A percentile compares a stretch with the other conserved stretches of the same genome.
These are phyloP conservation scores for Malthinus seriepunctatus DNA, from an alignment of 2,888 invertebrate species.

Conservation along the genomic window DNA sequence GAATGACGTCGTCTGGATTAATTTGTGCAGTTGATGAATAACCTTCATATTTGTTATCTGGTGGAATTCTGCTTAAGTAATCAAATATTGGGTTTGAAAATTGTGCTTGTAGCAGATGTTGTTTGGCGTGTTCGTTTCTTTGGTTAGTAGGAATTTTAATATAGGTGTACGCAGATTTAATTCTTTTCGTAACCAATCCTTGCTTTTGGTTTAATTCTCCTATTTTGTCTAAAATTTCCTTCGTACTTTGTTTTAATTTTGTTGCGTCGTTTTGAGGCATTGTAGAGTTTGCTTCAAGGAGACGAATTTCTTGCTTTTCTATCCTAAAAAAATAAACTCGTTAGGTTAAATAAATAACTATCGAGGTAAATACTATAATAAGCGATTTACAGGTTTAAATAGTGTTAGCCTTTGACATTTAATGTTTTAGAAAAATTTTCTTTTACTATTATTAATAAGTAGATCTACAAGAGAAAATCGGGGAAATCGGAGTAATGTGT, in stretches of 20 bases:
- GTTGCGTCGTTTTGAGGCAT: slow-evolving; percentile 6
- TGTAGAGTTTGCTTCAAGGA: slow-evolving; percentile 25
- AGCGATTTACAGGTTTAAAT: background rate
- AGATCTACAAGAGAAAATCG: background rate
- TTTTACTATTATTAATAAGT: too few relatives aligned
- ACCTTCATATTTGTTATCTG: background rate
- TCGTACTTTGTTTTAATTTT: slow-evolving; percentile 35
- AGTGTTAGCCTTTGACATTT: too few relatives aligned
- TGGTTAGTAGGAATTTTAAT: background rate
- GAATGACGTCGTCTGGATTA: slow-evolving; percentile 40
- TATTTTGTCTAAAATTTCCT: slow-evolving; percentile 61
- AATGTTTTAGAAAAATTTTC: too few relatives aligned
- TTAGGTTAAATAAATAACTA: background rate
- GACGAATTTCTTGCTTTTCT: slow-evolving; percentile 40
- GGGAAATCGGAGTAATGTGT: background rate
- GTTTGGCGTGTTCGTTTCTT: slow-evolving; percentile 3
- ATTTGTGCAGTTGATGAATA: slow-evolving; percentile 30
- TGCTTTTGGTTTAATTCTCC: slow-evolving; percentile 58
- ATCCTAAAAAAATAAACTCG: slow-evolving; percentile 40
- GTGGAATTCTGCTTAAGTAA: slow-evolving; percentile 38
- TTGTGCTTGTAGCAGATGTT: slow-evolving; percentile 39
- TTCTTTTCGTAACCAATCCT: slow-evolving; percentile 41
- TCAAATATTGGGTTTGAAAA: slow-evolving; percentile 48
- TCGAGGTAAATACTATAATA: background rate
- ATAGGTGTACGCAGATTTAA: background rate